Conservation (phyloP, 2,113 vertebrate species). For the Misgurnus anguillicaudatus region DNA sequence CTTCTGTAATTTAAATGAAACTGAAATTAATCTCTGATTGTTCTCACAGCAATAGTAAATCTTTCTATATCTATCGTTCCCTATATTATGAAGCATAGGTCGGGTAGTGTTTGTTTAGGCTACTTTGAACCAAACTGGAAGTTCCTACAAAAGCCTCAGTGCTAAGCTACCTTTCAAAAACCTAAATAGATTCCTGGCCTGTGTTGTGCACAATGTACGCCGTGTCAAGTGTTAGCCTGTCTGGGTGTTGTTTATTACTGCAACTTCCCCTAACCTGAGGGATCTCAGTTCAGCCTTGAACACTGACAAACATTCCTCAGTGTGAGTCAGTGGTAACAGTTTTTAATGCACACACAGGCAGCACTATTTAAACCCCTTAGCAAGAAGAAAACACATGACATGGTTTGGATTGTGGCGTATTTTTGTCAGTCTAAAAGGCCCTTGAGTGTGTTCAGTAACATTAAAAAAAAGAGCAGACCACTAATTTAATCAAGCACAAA, state of each 20-base stretch:
- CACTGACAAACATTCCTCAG: constrained; percentile 19
- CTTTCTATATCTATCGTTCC: too few species aligned
- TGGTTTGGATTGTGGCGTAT: constrained; percentile 8
- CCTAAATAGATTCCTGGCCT: constrained; percentile 1
- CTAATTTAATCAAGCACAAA: constrained; percentile 18
- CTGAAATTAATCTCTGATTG: too few species aligned
- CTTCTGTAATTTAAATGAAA: too few species aligned
- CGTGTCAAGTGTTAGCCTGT: constrained; percentile 19
- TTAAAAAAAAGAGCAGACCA: constrained; percentile 11
- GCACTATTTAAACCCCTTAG: constrained; percentile 10
- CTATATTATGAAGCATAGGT: neutral
- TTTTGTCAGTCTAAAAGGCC: neutral
- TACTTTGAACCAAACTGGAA: constrained; percentile 3
- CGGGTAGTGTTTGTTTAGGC: neutral
- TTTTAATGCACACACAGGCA: neutral
- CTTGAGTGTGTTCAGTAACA: neutral
- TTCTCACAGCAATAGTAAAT: too few species aligned
- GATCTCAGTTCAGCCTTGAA: constrained; percentile 5
- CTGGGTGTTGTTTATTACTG: constrained; percentile 16
- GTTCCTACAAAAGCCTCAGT: neutral
- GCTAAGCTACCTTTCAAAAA: neutral
- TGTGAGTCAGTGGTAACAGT: constrained; percentile 6
- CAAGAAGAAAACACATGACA: neutral
- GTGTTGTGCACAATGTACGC: neutral
- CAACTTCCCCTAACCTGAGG: constrained; percentile 31